Evolutionary conservation across 2,797 vertebrate species (phyloP), one percentile per base, ranked within the genome.

Genomic region (Hyperoplus immaculatus): DNA sequence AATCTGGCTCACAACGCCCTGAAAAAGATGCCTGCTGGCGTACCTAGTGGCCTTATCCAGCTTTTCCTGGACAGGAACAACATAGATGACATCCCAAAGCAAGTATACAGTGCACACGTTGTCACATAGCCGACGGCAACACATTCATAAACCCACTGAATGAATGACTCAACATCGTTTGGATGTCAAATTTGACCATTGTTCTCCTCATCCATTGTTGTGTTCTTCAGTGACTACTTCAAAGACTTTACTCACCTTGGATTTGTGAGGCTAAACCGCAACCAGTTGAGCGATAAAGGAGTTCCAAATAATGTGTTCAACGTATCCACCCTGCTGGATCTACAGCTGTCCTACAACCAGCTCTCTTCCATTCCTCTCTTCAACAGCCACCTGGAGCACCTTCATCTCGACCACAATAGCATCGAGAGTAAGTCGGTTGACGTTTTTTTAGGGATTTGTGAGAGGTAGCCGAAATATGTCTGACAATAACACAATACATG

Each of bases 341-440:
- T 99, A 75, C 98, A 99, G 76, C 91, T 99, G 93, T 89, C 98
- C 2, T 96, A 99, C 95, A 99, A 99, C 95, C 96, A 96, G 82
- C 95, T 99, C 47, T 92, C 94, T 78, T 95, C 91, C 0, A 92
- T 99, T 42, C 98, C 98, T 0, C 80, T 94, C 78, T 97, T 99
- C 92, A 99, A 75, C 77, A 49, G 82, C 63, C 96, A 93, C 81
- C 95, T 99, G 92, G 98, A 99, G 82, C 98, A 99, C 43, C 95
- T 99, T 83, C 98, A 99, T 89, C 96, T 99, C 81, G 96, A 99
- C 89, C 94, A 99, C 95, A 99, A 99, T 88, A 95, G 91, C 88
- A 99, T 99, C 0, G 96, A 98, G 88, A 96, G 98, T 99, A 91
- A 96, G 97, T 96, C 8, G 46, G 6, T 58, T 21, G 47, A 36